Base-by-base conservation (phyloP, 1,140 invertebrate species). In the Cydia pomonella region DNA sequence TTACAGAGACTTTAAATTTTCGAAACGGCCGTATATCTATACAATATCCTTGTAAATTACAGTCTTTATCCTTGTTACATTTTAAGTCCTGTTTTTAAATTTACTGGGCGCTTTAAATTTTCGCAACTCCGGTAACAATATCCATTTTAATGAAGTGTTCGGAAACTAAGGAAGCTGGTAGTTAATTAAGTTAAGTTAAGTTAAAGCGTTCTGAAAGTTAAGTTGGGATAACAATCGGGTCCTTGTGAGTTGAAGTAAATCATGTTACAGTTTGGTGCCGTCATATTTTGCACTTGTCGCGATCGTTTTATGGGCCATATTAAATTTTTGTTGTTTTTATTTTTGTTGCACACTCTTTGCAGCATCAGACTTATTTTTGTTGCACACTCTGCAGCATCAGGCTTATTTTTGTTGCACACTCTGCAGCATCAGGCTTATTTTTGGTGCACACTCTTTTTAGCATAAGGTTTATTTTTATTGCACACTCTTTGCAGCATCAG, bases 141-240 rank as follows among this genome's bases (percentile, higher is more conserved):
- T 69, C 27, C 29, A 69, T 69, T 69, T 69, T 41, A 69, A 33
- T 69, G 64, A 38, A 69, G n/a, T 38, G 21, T 69, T 69, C 29
- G 29, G 33, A 69, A 69, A 69, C 64, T 69, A 38, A 69, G 64
- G 64, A 69, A 69, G 64, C 27, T 69, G 64, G 6, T 41, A n/a
- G 27, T 69, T 69, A 69, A 69, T 69, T 69, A 38, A 69, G 64
- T 69, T 69, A 13, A 29, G 63, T 64, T 64, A 69, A 69, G 27
- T 69, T 69, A 33, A 69, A 41, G 63, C n/a, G 16, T 29, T 38
- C 23, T 16, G 63, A 27, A 63, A 29, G 12, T 13, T 33, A 33
- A 29, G 25, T 69, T 69, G 2, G 64, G 27, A 33, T 16, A 33
- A 69, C 64, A 69, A 69, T 69, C 64, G 64, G 64, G n/a, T 41